Base-by-base conservation (phyloP, 2,888 invertebrate genomes). In the Hirtodrosophila confusa region DNA sequence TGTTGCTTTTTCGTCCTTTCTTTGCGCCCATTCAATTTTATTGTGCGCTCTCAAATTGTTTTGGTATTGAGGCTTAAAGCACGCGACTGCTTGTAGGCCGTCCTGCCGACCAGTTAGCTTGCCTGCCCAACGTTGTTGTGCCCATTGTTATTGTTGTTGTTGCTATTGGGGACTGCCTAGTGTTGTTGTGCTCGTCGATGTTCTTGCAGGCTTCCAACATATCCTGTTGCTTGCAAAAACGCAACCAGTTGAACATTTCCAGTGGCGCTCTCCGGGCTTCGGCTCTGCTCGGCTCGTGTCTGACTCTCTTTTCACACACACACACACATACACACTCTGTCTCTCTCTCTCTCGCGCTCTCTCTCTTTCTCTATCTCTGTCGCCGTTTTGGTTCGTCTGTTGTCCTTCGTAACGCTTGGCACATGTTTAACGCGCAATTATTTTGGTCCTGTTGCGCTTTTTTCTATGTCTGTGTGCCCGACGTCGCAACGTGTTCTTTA, bases 391-490 rank as follows among this genome's bases (percentile, higher is more conserved):
- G 23, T 29, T 62, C 63, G 73, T 48, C 77, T 79, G 73, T 78
- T 75, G 85, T 84, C 71, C 62, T 47, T 76, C 56, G 70, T 41
- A 50, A 40, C 43, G 61, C 64, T 66, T 74, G 87, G 83, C 86
- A 88, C 78, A 88, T 86, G 86, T 88, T 85, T 80, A 80, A 88
- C 84, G 76, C 80, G 86, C 76, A 86, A 88, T 83, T 86, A 86
- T 86, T 78, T 78, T 80, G 76, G 84, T 83, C 85, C 85, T 86
- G 85, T 86, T 86, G 85, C 85, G 85, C 85, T 80, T 86, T 88
- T 87, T 72, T 53, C 75, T 29, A 31, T 55, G 53, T 36, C 41
- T 64, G 61, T 49, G 47, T 72, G 45, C 43, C 29, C 27, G 43
- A 12, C 17, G 58, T 64, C 43, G 33, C 62, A 63, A 29, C 49